Conservation (phyloP, 1,140 invertebrate species). For the Mizuhopecten yessoensis region DNA sequence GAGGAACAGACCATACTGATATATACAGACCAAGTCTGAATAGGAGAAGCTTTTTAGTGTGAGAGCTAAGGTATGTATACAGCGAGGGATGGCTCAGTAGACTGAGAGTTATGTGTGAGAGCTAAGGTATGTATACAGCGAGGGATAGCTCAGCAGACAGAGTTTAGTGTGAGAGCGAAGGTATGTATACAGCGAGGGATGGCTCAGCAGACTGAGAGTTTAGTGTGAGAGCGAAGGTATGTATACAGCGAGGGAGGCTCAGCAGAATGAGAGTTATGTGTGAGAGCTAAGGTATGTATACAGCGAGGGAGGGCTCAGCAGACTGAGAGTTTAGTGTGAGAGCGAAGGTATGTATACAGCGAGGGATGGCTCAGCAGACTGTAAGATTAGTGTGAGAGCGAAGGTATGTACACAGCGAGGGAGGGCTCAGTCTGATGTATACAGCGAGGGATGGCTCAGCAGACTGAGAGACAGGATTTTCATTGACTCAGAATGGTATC, state of each 20-base stretch:
- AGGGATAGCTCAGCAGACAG: no score
- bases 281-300: conserved; percentile 88
- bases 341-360: background rate
- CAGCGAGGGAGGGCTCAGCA: no score
- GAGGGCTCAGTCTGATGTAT: conserved; percentile 85
- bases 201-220: background rate
- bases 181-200: background rate
- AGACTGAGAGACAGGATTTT: no score
- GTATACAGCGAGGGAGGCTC: background rate
- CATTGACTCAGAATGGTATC: no score
- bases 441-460: conserved; percentile 85
- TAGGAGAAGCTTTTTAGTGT: conserved; percentile 84
- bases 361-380: no score
- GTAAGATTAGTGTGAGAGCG: conserved; percentile 1
- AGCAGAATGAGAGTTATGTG: conserved; percentile 85
- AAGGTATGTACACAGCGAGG: background rate
- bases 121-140: conserved; percentile 87
- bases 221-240: background rate
- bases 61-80: background rate
- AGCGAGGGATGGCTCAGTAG: background rate
- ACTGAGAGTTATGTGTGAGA: conserved; percentile 88
- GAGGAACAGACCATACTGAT: no score
- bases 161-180: background rate
- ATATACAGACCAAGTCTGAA: background rate
- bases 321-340: no score